phyloP scores from a whole-genome alignment of 1,140 invertebrate species.

The Drosophila subpulchrella region DNA sequence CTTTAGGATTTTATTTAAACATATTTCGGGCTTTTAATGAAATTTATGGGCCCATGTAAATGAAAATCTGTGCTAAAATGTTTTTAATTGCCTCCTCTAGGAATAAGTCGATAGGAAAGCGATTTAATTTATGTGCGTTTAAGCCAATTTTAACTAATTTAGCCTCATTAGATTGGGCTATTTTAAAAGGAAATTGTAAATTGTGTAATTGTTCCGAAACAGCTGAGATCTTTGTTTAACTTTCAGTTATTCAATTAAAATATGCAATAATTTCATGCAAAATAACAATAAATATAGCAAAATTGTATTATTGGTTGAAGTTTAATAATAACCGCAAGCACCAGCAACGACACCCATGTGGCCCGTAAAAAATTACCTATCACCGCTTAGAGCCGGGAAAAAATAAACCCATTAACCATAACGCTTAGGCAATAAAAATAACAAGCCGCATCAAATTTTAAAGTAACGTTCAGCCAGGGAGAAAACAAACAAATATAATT shows the following conservation, averaged over 20 bases:
- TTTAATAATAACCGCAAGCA: conserved; percentile 40
- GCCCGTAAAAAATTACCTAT: conserved; percentile 63
- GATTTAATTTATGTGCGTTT: conserved; percentile 42
- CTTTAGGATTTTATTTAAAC: conserved; percentile 52
- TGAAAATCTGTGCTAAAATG: conserved; percentile 44
- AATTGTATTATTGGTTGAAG: conserved; percentile 13
- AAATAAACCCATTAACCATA: conserved; percentile 47
- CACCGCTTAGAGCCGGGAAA: conserved; percentile 28
- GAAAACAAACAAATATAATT: conserved; percentile 54
- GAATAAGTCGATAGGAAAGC: conserved; percentile 31
- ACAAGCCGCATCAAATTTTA: conserved; percentile 68
- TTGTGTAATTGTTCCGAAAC: conserved; percentile 2
- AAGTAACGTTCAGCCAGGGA: conserved; percentile 38
- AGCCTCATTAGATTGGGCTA: conserved; percentile 16
- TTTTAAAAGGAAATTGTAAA: not conserved
- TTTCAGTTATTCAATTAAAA: not conserved
- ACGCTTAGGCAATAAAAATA: conserved; percentile 61
- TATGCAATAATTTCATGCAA: not conserved
- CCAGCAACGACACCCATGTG: conserved; percentile 48
- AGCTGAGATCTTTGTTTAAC: not conserved
- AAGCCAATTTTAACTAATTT: conserved; percentile 42
- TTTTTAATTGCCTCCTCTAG: conserved; percentile 31
- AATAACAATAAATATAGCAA: not conserved
- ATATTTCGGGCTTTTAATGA: conserved; percentile 32
- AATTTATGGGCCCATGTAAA: conserved; percentile 46